phyloP scores from a whole-genome alignment of 2,113 vertebrate species.

The Egretta garzetta region DNA sequence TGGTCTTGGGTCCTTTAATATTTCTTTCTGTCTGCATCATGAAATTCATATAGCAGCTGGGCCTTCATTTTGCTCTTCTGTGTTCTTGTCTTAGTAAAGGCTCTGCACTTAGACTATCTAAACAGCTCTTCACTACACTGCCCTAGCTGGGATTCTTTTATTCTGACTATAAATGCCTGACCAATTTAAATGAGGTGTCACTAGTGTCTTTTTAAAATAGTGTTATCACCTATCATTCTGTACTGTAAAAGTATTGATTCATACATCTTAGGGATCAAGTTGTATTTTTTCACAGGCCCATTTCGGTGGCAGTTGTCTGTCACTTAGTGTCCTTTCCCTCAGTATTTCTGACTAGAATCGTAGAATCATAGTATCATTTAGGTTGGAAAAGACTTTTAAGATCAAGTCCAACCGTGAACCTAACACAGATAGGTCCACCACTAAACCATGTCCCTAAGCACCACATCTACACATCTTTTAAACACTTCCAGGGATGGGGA shows the following conservation, averaged over 20 bases:
- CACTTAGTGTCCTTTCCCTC: background rate
- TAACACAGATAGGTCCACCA: no score
- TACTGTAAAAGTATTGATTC: background rate
- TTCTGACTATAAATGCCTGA: background rate
- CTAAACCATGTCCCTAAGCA: no score
- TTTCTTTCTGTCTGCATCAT: background rate
- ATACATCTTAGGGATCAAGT: background rate
- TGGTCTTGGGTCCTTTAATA: background rate
- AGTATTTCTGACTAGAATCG: background rate
- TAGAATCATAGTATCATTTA: background rate
- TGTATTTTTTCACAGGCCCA: background rate
- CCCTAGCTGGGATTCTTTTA: background rate
- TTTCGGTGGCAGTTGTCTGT: background rate
- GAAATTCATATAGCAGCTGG: background rate
- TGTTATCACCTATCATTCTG: background rate
- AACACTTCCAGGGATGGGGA: no score
- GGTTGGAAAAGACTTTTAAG: background rate
- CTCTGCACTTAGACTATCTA: background rate
- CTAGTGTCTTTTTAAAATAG: background rate
- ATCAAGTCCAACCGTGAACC: no score
- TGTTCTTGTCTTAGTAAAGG: background rate
- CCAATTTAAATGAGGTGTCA: background rate
- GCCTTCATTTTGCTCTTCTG: background rate
- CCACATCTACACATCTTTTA: no score
- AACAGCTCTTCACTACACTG: background rate